phyloP scores from a whole-genome alignment of 2,888 invertebrate species.

The Lasioglossum calceatum region DNA sequence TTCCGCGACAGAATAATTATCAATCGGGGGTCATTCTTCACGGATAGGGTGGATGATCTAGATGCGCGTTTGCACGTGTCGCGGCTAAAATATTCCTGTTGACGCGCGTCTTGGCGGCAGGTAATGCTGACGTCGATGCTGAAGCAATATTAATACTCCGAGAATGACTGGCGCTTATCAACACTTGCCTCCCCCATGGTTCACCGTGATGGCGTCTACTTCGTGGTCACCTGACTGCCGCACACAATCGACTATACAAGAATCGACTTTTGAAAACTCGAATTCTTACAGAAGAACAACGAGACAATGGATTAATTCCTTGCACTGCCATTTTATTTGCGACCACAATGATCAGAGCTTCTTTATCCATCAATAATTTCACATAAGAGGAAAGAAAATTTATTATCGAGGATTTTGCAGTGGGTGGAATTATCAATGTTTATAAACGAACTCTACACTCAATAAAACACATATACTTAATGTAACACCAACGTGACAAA shows the following conservation, averaged over 20 bases:
- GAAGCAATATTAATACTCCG: conserved; percentile 59
- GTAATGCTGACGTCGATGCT: conserved; percentile 45
- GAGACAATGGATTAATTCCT: background rate
- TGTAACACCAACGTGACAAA: too few relatives aligned
- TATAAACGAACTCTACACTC: too few relatives aligned
- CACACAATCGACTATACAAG: background rate
- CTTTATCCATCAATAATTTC: background rate
- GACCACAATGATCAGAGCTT: background rate
- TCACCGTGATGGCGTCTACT: background rate
- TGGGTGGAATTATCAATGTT: too few relatives aligned
- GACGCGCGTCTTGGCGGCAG: conserved; percentile 23
- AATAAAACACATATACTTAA: too few relatives aligned
- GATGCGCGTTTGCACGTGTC: background rate
- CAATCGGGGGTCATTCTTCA: background rate
- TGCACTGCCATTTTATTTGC: background rate
- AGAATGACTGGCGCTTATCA: conserved; percentile 60
- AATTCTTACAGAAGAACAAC: background rate
- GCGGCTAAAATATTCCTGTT: background rate
- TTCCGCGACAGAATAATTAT: conserved; percentile 25
- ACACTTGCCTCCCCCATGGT: conserved; percentile 1
- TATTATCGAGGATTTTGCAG: too few relatives aligned
- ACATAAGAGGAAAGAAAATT: too few relatives aligned
- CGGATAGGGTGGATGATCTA: background rate
- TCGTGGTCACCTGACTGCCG: background rate
- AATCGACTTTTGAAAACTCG: background rate